Evolutionary conservation across 1,140 invertebrate species (phyloP), one percentile per base, ranked within the genome.

Genomic region (Meloidogyne hapla): DNA sequence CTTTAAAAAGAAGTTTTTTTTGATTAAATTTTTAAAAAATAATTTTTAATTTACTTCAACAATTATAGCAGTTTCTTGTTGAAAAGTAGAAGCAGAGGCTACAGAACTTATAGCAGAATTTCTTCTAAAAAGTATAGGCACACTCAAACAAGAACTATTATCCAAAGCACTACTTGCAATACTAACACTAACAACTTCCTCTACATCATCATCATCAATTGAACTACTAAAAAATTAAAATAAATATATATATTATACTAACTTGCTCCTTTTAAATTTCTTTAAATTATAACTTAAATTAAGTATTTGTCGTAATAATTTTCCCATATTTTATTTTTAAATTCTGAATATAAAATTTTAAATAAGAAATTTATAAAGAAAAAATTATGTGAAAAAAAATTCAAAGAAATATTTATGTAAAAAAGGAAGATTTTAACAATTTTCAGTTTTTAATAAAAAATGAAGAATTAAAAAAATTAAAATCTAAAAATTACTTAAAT

Each of bases 61-160:
- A 21, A 84, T 56, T 74, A 83, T 84, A 42, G 83, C 83, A 10
- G 83, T 83, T 74, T 83, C 83, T 63, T 67, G 42, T 18, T 67
- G 28, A 42, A 23, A 42, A 6, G 21, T 42, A 42, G 21, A 33
- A 42, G 65, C 65, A 33, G 65, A 33, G 18, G 65, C 40, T 21
- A 69, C 63, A 33, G 71, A 62, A 25, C 75, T 33, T 13, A 73
- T 18, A 18, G 79, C 61, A 38, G 26, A 45, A 28, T 45, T 66
- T 72, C 56, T 74, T 38, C 81, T 48, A 42, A 82, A 81, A 21
- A 81, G 28, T 21, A 81, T 79, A n/a, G 80, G 80, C 26, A 79
- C 67, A 68, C 77, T 74, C 23, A 75, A 62, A 13, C 69, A 69
- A 15, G 48, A 77, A 45, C 38, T 42, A 28, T 40, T 28, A 10